Conservation (phyloP, 2,888 invertebrate species). For the Brachynemurus nebulosus region DNA sequence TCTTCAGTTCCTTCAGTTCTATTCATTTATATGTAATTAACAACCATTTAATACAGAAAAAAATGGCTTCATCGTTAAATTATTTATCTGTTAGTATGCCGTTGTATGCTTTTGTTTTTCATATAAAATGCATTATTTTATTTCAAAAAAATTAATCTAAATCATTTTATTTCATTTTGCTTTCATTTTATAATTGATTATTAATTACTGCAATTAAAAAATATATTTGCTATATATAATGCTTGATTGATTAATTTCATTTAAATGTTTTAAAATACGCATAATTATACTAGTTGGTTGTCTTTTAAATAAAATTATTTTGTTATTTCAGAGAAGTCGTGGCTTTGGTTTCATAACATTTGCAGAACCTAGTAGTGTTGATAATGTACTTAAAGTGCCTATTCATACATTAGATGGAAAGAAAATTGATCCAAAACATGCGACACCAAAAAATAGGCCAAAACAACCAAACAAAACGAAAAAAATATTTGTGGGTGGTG, state of each 20-base stretch:
- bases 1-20: too few species aligned
- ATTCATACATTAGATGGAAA: conserved; percentile 86
- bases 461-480: conserved; percentile 76
- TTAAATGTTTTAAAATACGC: too few species aligned
- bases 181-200: too few species aligned
- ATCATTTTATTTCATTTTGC: too few species aligned
- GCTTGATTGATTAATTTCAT: too few species aligned
- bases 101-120: too few species aligned
- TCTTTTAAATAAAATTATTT: background rate
- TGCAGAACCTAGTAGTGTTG: conserved; percentile 79
- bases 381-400: conserved; percentile 80
- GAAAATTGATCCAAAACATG: conserved; percentile 89
- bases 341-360: conserved; percentile 92
- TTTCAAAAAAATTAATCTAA: too few species aligned
- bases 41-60: background rate
- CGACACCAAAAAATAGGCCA: conserved; percentile 80
- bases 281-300: too few species aligned
- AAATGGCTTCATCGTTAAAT: background rate
- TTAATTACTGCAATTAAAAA: too few species aligned
- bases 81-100: conserved; percentile 2
- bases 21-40: too few species aligned
- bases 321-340: conserved; percentile 68
- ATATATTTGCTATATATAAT: too few species aligned
- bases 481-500: conserved; percentile 86
- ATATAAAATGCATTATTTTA: too few species aligned